Conservation (phyloP, 1,140 invertebrate species). For the Centruroides sculpturatus region DNA sequence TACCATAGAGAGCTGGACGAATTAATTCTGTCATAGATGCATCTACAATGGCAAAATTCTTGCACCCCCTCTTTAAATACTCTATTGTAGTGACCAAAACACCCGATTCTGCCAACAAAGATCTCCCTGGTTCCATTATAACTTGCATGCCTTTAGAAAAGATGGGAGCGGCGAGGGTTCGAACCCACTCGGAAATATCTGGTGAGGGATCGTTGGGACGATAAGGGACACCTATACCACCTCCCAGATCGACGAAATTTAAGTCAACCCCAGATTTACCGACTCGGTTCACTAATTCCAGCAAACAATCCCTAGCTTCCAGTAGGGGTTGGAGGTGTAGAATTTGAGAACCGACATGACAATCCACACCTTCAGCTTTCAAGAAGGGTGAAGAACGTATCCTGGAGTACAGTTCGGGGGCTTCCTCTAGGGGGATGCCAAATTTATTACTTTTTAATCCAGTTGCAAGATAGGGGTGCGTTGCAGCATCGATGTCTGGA, state of each 20-base stretch:
- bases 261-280: slow-evolving; percentile 10
- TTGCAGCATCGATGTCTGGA: not conserved
- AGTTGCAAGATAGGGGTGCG: slow-evolving; percentile 22
- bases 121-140: slow-evolving; percentile 31
- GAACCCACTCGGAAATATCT: slow-evolving; percentile 16
- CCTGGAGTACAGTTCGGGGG: slow-evolving; percentile 14
- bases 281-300: slow-evolving; percentile 11
- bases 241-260: slow-evolving; percentile 30
- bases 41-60: slow-evolving; percentile 21
- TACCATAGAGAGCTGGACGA: slow-evolving; percentile 30
- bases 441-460: slow-evolving; percentile 23
- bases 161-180: slow-evolving; percentile 14
- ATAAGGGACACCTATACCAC: slow-evolving; percentile 30
- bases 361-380: slow-evolving; percentile 22
- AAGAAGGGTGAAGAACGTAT: slow-evolving; percentile 13
- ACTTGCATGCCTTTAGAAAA: slow-evolving; percentile 21
- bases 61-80: slow-evolving; percentile 16
- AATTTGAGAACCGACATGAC: slow-evolving; percentile 23
- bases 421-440: slow-evolving; percentile 19
- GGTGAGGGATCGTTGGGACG: slow-evolving; percentile 10
- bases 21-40: slow-evolving; percentile 25
- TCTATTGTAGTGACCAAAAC: slow-evolving; percentile 29
- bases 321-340: slow-evolving; percentile 5
- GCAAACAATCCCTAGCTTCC: slow-evolving; percentile 12
- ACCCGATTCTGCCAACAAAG: slow-evolving; percentile 29